phyloP scores from a whole-genome alignment of 1,140 invertebrate genomes.

The Lordiphosa stackelbergi region DNA sequence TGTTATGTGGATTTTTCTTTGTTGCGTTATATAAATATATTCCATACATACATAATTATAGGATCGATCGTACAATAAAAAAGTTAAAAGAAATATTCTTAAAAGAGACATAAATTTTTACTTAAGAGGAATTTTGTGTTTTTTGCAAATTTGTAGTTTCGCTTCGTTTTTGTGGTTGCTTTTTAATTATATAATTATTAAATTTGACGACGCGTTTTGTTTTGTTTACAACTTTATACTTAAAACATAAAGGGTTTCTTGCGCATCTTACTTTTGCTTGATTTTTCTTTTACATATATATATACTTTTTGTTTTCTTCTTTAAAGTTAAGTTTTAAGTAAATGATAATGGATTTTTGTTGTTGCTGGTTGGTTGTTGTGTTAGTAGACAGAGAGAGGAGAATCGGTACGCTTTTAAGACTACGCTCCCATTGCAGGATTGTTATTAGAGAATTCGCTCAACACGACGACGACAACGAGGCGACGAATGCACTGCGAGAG shows the following conservation, averaged over 20 bases:
- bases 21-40: conserved; percentile 51
- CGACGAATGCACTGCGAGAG: too few relatives aligned
- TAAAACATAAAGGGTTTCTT: conserved; percentile 53
- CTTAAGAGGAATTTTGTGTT: conserved; percentile 48
- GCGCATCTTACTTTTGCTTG: conserved; percentile 56
- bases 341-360: conserved; percentile 71
- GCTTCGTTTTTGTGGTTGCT: conserved; percentile 25
- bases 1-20: conserved; percentile 15
- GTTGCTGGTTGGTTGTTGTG: conserved; percentile 48
- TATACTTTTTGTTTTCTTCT: conserved; percentile 40
- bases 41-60: conserved; percentile 56
- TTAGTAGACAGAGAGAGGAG: conserved; percentile 55
- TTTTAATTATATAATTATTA: conserved; percentile 53
- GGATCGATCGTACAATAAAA: conserved; percentile 51
- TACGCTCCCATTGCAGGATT: conserved; percentile 63
- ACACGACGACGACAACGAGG: too few relatives aligned
- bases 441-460: conserved; percentile 45
- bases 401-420: conserved; percentile 63
- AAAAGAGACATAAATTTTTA: conserved; percentile 41
- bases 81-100: conserved; percentile 52
- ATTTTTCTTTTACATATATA: conserved; percentile 50
- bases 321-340: conserved; percentile 72
- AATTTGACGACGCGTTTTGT: conserved; percentile 42
- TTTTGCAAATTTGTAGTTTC: conserved; percentile 25
- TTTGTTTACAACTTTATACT: conserved; percentile 64